Evolutionary conservation across 2,113 vertebrate species (phyloP).

Genomic region (Genyomyrus donnyi): DNA sequence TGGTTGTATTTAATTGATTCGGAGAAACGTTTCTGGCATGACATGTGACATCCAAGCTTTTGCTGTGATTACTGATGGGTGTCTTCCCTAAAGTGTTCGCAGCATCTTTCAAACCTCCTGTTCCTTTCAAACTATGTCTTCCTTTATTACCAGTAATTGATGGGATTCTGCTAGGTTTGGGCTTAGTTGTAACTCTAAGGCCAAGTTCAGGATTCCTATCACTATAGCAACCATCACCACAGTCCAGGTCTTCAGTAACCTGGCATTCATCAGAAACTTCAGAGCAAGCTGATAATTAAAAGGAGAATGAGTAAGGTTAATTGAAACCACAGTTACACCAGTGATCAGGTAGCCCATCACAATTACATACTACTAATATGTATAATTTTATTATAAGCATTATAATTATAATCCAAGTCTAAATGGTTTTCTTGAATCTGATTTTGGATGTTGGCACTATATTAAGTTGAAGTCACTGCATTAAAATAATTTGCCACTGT

Average conservation of each 20-base stretch:
- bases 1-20: slow-evolving; percentile 41
- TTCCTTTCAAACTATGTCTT: background rate
- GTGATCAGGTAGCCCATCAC: background rate
- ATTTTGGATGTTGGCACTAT: background rate
- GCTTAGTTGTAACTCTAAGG: slow-evolving; percentile 21
- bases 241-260: background rate
- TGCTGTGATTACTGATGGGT: slow-evolving; percentile 30
- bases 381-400: background rate
- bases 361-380: background rate
- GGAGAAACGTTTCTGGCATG: slow-evolving; percentile 18
- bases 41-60: background rate
- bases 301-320: background rate
- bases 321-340: background rate
- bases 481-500: background rate
- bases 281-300: slow-evolving; percentile 5
- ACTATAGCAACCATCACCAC: slow-evolving; percentile 24
- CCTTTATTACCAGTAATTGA: slow-evolving; percentile 31
- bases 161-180: slow-evolving; percentile 25
- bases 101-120: slow-evolving; percentile 25
- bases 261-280: slow-evolving; percentile 4
- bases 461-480: background rate
- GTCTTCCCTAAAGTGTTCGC: slow-evolving; percentile 30
- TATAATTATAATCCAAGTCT: background rate
- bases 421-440: background rate
- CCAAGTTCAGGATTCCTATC: slow-evolving; percentile 17